Evolutionary conservation across 2,113 vertebrate species (phyloP).

Genomic region (Argyrosomus japonicus): DNA sequence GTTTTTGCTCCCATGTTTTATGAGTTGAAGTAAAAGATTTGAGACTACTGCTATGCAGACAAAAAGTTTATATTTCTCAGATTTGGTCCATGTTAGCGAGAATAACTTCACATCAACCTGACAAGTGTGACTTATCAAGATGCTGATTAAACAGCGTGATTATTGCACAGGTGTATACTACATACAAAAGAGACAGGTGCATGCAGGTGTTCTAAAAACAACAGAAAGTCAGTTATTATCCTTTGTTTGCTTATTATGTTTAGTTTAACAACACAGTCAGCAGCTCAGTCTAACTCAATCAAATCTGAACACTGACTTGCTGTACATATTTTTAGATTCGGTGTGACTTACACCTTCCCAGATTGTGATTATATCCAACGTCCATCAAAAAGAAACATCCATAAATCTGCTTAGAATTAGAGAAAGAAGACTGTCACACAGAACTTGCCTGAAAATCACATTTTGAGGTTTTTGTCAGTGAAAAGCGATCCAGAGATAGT

Average conservation of each 20-base stretch:
- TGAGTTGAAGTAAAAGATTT: too few relatives aligned
- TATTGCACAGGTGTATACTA: background rate
- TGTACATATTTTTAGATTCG: background rate
- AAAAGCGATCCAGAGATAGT: background rate
- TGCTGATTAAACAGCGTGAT: too few relatives aligned
- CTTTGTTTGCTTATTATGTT: too few relatives aligned
- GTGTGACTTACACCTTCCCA: background rate
- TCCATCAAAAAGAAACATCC: too few relatives aligned
- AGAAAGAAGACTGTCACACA: background rate
- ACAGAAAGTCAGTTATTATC: background rate
- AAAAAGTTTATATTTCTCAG: too few relatives aligned
- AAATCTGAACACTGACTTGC: background rate
- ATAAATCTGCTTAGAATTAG: background rate
- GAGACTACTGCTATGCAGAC: too few relatives aligned
- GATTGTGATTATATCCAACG: background rate
- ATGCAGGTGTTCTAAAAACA: background rate
- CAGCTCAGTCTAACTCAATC: background rate
- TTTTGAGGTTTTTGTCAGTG: background rate
- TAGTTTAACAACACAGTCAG: background rate
- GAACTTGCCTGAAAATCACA: background rate
- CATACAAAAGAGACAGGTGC: background rate
- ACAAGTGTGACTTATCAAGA: too few relatives aligned
- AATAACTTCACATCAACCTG: too few relatives aligned
- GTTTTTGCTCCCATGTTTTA: too few relatives aligned
- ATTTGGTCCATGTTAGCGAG: too few relatives aligned